Base-by-base conservation (phyloP, 2,113 vertebrate species). In the Sarotherodon lohbergeri region DNA sequence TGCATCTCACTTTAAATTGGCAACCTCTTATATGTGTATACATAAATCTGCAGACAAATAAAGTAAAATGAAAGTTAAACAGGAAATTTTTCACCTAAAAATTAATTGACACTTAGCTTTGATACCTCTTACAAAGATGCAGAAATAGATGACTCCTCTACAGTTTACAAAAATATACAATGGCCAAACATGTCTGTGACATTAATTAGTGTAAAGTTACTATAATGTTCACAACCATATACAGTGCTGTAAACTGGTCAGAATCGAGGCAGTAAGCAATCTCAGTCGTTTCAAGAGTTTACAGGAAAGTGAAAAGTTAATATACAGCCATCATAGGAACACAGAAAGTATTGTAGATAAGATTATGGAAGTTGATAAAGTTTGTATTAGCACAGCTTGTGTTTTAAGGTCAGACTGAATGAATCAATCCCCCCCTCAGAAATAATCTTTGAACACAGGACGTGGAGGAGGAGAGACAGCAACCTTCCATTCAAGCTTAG, bases 41-140 rank as follows among this genome's bases (percentile, higher is more conserved):
- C 19, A 22, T 22, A 66, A 39, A 39, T 66, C 61, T 1, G 1
- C 19, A 66, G 34, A n/a, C 34, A 39, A 66, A 66, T 36, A 9
- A 36, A 36, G 61, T 66, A 66, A 66, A 66, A 66, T 34, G 1
- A n/a, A 0, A 0, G 7, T 12, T 36, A 36, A 36, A 36, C 7
- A 39, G 9, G 9, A 39, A 9, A 10, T 10, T 9, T 39, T 9
- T 39, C 36, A 39, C 36, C 9, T 39, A 39, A 39, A 9, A 9
- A 4, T 39, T 39, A 63, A 39, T 22, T 22, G 61, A 0, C 0
- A 39, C 19, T 39, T 66, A 63, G 0, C 59, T 5, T 66, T 39
- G 61, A 39, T 39, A 1, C 17, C 32, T 39, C 61, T 39, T 66
- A 66, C 0, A 66, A 66, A 0, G 61, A 66, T 39, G 34, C 10